These are phyloP conservation scores for Parascotia fuliginaria DNA, from an alignment of 2,888 invertebrate species.

Conservation along the genomic window DNA sequence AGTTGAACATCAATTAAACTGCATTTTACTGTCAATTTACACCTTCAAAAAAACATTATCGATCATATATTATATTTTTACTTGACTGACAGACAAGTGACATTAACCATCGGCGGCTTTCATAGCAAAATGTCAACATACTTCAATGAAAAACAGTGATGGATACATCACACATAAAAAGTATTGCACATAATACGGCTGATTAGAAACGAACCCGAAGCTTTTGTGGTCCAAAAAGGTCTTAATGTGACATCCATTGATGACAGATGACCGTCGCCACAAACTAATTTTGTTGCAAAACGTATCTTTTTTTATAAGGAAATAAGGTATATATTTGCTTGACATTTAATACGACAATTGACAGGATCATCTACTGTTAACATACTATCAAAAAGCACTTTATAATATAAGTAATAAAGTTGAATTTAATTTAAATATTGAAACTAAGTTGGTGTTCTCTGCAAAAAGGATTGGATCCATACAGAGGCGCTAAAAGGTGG, in stretches of 20 bases:
- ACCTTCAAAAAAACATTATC: constrained; percentile 45
- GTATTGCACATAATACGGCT: constrained; percentile 41
- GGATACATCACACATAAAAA: constrained; percentile 8
- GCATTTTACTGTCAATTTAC: constrained; percentile 57
- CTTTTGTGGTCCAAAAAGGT: constrained; percentile 51
- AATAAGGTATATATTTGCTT: background rate
- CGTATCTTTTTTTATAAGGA: constrained; percentile 33
- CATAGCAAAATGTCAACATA: background rate
- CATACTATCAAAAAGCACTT: background rate
- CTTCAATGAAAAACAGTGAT: constrained; percentile 19
- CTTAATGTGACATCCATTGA: constrained; percentile 77
- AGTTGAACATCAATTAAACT: constrained; percentile 44
- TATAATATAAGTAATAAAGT: constrained; percentile 12
- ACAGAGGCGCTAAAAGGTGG: constrained; percentile 80
- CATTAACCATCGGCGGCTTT: constrained; percentile 21
- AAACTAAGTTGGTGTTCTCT: constrained; percentile 28
- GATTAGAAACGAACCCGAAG: constrained; percentile 57
- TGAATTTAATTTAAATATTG: constrained; percentile 3
- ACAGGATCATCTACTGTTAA: too few species aligned
- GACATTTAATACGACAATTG: background rate
- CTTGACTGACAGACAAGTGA: constrained; percentile 21
- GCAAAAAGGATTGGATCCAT: constrained; percentile 62
- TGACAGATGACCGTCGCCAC: constrained; percentile 69
- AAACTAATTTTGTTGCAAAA: constrained; percentile 14
- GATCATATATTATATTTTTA: constrained; percentile 39